A percentile compares a stretch with the other conserved stretches of the same genome.
Conservation (phyloP, 2,113 vertebrate genomes). For the Platichthys stellatus region DNA sequence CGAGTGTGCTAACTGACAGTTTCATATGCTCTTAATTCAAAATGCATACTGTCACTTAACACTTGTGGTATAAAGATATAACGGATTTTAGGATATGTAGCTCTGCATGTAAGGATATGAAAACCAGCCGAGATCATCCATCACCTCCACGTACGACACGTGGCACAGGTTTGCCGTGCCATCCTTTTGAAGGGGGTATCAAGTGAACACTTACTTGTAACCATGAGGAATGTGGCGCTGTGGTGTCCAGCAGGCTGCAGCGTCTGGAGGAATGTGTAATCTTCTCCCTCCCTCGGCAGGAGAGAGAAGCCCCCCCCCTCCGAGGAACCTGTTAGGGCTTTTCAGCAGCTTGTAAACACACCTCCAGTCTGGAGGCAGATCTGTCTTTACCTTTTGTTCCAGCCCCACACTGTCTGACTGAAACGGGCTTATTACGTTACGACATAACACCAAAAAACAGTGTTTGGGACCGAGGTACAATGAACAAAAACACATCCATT, state of each 20-base stretch:
- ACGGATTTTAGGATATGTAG: neutral
- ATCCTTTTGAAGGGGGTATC: constrained; percentile 58
- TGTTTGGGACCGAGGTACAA: constrained; percentile 21
- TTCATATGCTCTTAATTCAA: constrained; percentile 51
- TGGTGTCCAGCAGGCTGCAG: constrained; percentile 59
- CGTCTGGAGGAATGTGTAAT: constrained; percentile 61
- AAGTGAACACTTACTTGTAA: constrained; percentile 65
- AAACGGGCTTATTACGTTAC: neutral
- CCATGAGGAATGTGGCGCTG: constrained; percentile 69
- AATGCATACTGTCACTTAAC: constrained; percentile 31
- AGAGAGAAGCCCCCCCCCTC: constrained; percentile 16
- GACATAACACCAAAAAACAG: neutral
- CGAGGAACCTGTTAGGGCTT: constrained; percentile 37
- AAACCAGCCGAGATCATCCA: constrained; percentile 52
- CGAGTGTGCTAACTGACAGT: constrained; percentile 30
- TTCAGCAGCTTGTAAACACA: constrained; percentile 54
- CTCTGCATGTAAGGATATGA: constrained; percentile 12
- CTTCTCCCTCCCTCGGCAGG: constrained; percentile 44
- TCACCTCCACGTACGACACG: constrained; percentile 59
- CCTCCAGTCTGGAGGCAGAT: neutral
- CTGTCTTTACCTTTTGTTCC: constrained; percentile 1
- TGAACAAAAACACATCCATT: constrained; percentile 39
- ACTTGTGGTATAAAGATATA: constrained; percentile 20
- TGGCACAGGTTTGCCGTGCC: constrained; percentile 52
- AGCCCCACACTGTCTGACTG: constrained; percentile 7